Base-by-base conservation (phyloP, 2,888 invertebrate species). In the Polydrusus tereticollis region DNA sequence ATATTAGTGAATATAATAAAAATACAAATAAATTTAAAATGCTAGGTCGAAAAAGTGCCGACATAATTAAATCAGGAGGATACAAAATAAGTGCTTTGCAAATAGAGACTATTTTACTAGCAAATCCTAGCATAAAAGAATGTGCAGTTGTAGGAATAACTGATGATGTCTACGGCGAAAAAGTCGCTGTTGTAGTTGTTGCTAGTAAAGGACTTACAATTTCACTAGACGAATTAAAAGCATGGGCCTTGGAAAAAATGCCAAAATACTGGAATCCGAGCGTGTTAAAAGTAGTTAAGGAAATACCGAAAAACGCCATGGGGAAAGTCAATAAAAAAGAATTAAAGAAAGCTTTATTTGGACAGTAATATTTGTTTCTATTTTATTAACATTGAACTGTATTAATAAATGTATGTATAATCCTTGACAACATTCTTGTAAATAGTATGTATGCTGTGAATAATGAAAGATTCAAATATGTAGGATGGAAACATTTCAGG, bases 61-160 rank as follows among this genome's bases (percentile, higher is more conserved):
- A 96, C 83, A 94, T 96, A 74, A 93, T 96, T 78, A 96, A 96
- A 85, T 92, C 92, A 62, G 92, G 94, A 7, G 96, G 95, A 0
- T 95, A 93, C 85, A 96, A 95, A 86, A 88, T 97, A 12, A 94
- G 95, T 81, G 95, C 96, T 0, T 86, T 96, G 6, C 92, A 94
- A 81, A 90, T 97, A 8, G 96, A 97, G 85, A 92, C 94, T 0
- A 89, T 91, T 12, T 86, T 97, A 5, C 83, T 95, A 67, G 90
- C 90, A 33, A 92, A 96, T 84, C 91, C 92, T 0, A 86, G 88
- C 77, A 89, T 97, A 14, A 86, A 87, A 7, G 96, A 97, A 81
- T 92, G 90, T 29, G 93, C 93, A 1, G 92, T 96, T 0, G 83
- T 97, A 43, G 85, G 84, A 7, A 60, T 83, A 3, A 95, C 94